These are phyloP conservation scores for Pelusios castaneus DNA, from an alignment of 2,113 vertebrate species.

Conservation along the genomic window DNA sequence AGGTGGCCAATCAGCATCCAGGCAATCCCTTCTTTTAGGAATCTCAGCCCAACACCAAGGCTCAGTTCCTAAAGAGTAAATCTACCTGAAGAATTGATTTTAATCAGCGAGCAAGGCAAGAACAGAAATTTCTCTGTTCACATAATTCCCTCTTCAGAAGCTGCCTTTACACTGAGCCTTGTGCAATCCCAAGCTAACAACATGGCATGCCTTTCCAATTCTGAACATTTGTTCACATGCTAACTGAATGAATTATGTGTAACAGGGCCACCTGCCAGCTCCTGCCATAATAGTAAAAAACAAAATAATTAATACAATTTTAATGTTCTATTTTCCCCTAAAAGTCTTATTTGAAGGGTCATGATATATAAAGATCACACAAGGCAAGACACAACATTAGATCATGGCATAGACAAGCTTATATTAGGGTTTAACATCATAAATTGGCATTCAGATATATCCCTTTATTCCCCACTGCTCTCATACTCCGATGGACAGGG, in stretches of 20 bases:
- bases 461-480: slow-evolving; percentile 53
- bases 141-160: rapidly evolving
- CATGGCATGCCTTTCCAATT: background rate
- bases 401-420: slow-evolving; percentile 21
- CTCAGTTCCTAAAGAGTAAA: background rate
- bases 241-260: background rate
- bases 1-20: background rate
- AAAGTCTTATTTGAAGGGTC: background rate
- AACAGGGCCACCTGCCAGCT: background rate
- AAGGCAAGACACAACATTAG: slow-evolving; percentile 16
- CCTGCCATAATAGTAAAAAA: background rate
- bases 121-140: background rate
- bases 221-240: background rate
- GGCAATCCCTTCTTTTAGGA: background rate
- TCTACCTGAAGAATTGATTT: background rate
- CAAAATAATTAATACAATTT: background rate
- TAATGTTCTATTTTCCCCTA: background rate
- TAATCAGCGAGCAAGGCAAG: background rate
- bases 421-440: slow-evolving; percentile 56
- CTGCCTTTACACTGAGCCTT: background rate
- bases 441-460: slow-evolving; percentile 46
- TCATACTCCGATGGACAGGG: slow-evolving; percentile 54
- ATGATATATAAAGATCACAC: background rate
- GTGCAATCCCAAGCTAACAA: background rate
- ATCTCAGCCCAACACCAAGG: background rate